These are phyloP conservation scores for Drosophila nasuta DNA, from an alignment of 1,140 invertebrate genomes.

Conservation along the genomic window DNA sequence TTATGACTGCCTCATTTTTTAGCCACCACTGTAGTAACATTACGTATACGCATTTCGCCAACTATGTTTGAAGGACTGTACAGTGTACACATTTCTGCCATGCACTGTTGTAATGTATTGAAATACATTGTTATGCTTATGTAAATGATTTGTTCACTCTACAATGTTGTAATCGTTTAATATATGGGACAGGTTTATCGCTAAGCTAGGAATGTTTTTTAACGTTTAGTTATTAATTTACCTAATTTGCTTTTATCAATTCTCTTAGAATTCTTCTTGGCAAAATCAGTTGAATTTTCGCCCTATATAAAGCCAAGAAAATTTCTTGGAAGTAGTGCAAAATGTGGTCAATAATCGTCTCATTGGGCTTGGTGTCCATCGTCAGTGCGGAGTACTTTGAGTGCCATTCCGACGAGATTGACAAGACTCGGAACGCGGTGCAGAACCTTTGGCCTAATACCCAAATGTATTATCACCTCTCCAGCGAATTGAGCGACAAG, in stretches of 20 bases:
- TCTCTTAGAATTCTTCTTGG: no score
- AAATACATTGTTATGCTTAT: constrained; percentile 42
- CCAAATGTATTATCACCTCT: constrained; percentile 89
- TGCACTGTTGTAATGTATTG: constrained; percentile 35
- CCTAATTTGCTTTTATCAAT: constrained; percentile 10
- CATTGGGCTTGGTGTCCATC: constrained; percentile 11
- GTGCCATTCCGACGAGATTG: constrained; percentile 74
- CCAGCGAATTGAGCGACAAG: constrained; percentile 87
- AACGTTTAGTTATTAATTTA: constrained; percentile 19
- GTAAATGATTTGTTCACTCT: constrained; percentile 21
- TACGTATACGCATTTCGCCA: neutral
- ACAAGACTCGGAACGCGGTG: constrained; percentile 87
- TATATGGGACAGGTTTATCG: constrained; percentile 39
- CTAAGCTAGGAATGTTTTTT: constrained; percentile 30
- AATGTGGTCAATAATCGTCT: constrained; percentile 39
- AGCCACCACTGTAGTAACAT: no score
- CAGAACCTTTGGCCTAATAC: constrained; percentile 88
- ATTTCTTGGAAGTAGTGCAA: constrained; percentile 11
- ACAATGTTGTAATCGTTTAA: neutral
- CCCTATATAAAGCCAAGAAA: constrained; percentile 52
- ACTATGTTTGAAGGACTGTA: neutral
- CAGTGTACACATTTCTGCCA: constrained; percentile 16
- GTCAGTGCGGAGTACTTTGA: constrained; percentile 62
- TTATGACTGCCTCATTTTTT: no score
- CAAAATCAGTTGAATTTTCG: constrained; percentile 27